Conservation (phyloP, 1,140 invertebrate species). For the Melipona quadrifasciata region DNA sequence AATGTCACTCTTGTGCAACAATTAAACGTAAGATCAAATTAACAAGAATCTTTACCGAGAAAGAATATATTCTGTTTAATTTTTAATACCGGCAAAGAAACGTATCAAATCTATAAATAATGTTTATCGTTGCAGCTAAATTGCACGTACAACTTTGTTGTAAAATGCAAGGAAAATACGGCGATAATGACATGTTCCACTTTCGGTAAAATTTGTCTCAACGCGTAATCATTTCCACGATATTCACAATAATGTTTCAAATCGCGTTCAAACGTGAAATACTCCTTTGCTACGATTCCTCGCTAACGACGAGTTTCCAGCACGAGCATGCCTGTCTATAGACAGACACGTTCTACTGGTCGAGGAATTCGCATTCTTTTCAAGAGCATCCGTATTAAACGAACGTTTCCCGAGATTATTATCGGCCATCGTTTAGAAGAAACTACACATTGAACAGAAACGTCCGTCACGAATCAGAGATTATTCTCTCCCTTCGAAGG, state of each 20-base stretch:
- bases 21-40: background rate
- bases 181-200: background rate
- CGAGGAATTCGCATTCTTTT: constrained; percentile 1
- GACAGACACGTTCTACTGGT: background rate
- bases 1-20: too few species aligned
- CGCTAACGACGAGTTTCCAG: background rate
- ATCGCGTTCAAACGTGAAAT: background rate
- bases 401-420: background rate
- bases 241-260: background rate
- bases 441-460: background rate
- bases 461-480: constrained; percentile 1
- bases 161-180: background rate
- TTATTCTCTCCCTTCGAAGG: constrained; percentile 6
- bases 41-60: background rate
- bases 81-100: background rate
- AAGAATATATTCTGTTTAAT: background rate
- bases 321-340: background rate
- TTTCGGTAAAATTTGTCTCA: background rate
- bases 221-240: background rate
- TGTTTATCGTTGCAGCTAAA: background rate
- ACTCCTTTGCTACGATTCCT: background rate
- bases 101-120: background rate
- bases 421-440: constrained; percentile 5
- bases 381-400: background rate
- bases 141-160: background rate